Percentiles rank a stretch among this genome's conserved stretches.
Evolutionary conservation across 2,797 vertebrate species (phyloP).

Genomic region (Rhinophrynus dorsalis): DNA sequence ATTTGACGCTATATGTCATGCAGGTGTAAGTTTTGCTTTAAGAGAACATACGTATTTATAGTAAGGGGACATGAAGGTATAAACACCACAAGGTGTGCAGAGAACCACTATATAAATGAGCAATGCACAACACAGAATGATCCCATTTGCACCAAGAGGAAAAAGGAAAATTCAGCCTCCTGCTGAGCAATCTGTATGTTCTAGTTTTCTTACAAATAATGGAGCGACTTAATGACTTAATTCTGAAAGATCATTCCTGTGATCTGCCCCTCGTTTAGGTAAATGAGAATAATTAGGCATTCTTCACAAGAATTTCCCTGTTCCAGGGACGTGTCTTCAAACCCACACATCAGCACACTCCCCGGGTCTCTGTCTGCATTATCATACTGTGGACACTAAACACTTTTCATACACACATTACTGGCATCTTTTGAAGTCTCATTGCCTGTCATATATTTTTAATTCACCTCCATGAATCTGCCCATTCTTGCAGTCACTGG

Average conservation of each 20-base stretch:
- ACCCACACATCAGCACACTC: background rate
- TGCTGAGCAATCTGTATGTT: background rate
- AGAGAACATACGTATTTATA: too few species aligned
- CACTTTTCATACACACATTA: background rate
- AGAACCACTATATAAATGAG: background rate
- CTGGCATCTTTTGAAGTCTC: background rate
- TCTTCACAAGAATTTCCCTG: background rate
- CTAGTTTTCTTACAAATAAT: background rate
- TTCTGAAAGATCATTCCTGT: constrained; percentile 24
- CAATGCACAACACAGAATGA: background rate
- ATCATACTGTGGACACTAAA: constrained; percentile 15
- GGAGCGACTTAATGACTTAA: constrained; percentile 13
- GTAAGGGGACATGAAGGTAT: too few species aligned
- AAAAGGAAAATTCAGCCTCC: background rate
- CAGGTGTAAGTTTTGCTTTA: too few species aligned
- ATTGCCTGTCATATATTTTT: constrained; percentile 29
- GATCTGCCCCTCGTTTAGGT: constrained; percentile 11
- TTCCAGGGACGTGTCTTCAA: background rate
- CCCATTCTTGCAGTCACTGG: too few species aligned
- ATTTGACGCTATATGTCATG: too few species aligned
- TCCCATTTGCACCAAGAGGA: background rate
- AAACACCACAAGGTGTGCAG: background rate
- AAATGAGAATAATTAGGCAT: constrained; percentile 24
- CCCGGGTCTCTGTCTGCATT: background rate
- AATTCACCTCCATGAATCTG: constrained; percentile 4